These are phyloP conservation scores for Ostrea edulis DNA, from an alignment of 1,140 invertebrate genomes.

Conservation along the genomic window DNA sequence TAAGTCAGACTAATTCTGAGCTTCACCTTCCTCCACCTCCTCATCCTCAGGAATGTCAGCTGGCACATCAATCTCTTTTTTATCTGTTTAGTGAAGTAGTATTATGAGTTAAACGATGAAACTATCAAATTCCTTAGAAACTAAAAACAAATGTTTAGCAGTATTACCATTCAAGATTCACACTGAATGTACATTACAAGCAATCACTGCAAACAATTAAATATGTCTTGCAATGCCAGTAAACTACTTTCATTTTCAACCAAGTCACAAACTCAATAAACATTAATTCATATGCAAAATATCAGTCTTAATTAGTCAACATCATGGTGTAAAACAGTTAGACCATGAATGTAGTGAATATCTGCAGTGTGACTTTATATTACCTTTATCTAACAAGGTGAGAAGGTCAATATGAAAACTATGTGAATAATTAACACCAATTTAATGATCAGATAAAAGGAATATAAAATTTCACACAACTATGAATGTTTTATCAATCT, in stretches of 20 bases:
- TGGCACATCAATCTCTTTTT: slow-evolving; percentile 36
- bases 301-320: neutral
- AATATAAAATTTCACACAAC: no score
- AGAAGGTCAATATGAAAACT: no score
- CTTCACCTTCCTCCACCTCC: neutral
- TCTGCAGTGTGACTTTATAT: no score
- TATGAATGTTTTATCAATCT: no score
- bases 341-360: no score
- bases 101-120: neutral
- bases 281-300: neutral
- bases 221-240: neutral
- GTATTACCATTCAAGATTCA: no score
- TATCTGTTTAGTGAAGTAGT: neutral
- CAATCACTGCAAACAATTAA: neutral
- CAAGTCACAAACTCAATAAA: neutral
- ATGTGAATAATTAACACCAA: no score
- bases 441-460: no score
- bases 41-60: slow-evolving; percentile 40
- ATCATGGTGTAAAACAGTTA: no score
- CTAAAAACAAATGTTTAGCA: no score
- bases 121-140: neutral
- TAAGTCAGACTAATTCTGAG: neutral
- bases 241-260: neutral
- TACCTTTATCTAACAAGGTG: no score
- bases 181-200: neutral